Conservation (phyloP, 2,888 invertebrate genomes). For the Heliconius cydno region DNA sequence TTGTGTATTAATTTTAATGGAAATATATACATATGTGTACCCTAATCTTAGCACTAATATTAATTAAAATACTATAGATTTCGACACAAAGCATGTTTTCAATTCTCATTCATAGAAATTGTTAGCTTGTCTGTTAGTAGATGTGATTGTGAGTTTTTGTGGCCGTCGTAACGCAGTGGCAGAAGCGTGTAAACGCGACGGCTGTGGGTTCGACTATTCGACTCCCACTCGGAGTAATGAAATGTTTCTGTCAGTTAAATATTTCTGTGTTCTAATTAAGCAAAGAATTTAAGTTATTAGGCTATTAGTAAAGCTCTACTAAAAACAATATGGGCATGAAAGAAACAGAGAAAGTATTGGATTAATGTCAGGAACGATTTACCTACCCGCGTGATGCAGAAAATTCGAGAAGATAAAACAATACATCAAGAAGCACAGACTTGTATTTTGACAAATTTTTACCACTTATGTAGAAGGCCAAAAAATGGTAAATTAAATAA, state of each 20-base stretch:
- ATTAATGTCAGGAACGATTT: background rate
- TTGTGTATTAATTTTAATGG: background rate
- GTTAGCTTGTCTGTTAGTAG: too few species aligned
- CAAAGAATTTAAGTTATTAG: background rate
- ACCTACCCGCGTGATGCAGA: background rate
- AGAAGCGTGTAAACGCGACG: too few species aligned
- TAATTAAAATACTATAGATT: background rate
- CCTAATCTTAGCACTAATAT: background rate
- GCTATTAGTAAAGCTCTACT: background rate
- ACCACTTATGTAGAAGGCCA: too few species aligned
- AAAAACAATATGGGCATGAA: background rate
- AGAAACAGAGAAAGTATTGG: background rate
- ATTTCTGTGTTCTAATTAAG: background rate
- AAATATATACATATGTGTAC: background rate
- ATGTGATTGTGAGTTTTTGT: too few species aligned
- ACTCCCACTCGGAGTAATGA: too few species aligned
- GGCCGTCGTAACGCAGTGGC: too few species aligned
- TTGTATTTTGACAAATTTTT: background rate
- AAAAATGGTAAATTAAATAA: background rate
- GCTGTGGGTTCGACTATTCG: too few species aligned
- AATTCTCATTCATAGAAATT: background rate
- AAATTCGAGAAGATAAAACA: background rate
- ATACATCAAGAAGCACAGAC: background rate
- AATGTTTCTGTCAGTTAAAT: background rate
- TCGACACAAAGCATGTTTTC: background rate